Percentiles rank a stretch among this genome's conserved stretches.
Evolutionary conservation across 2,113 vertebrate genomes (phyloP).

Genomic region (Phalacrocorax pelagicus): DNA sequence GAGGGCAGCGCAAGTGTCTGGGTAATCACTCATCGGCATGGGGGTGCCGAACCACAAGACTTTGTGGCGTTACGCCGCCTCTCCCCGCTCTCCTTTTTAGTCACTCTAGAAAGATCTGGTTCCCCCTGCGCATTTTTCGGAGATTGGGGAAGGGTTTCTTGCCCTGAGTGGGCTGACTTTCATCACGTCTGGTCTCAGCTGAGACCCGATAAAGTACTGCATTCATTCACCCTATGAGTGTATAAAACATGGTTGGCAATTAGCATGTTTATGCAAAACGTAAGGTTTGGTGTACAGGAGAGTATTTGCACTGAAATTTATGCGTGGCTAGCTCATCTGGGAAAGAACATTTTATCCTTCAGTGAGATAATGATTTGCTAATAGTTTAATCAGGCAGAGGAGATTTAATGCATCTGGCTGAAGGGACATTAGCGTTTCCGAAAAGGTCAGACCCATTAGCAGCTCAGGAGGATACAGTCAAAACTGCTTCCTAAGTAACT

Average conservation of each 20-base stretch:
- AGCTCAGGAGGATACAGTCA: not conserved
- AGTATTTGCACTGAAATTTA: not conserved
- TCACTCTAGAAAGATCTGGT: not conserved
- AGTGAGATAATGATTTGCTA: conserved; percentile 42
- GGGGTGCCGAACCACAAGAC: not conserved
- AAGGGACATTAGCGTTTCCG: not conserved
- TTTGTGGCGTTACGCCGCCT: not conserved
- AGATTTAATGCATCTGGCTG: conserved; percentile 26
- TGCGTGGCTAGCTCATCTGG: not conserved
- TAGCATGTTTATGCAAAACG: not conserved
- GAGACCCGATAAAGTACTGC: not conserved
- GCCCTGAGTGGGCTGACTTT: not conserved
- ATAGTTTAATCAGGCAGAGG: conserved; percentile 37
- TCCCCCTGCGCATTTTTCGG: accelerated
- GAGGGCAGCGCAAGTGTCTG: not conserved
- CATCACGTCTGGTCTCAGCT: not conserved
- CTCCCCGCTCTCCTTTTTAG: not conserved
- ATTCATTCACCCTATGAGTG: not conserved
- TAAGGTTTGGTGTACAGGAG: not conserved
- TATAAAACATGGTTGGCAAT: not conserved
- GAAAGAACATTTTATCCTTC: conserved; percentile 20
- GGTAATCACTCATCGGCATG: not conserved
- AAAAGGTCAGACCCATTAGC: conserved; percentile 45
- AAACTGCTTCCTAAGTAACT: conserved; percentile 3
- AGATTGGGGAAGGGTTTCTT: not conserved